Base-by-base conservation (phyloP, 2,797 vertebrate genomes). In the Trematomus bernacchii region DNA sequence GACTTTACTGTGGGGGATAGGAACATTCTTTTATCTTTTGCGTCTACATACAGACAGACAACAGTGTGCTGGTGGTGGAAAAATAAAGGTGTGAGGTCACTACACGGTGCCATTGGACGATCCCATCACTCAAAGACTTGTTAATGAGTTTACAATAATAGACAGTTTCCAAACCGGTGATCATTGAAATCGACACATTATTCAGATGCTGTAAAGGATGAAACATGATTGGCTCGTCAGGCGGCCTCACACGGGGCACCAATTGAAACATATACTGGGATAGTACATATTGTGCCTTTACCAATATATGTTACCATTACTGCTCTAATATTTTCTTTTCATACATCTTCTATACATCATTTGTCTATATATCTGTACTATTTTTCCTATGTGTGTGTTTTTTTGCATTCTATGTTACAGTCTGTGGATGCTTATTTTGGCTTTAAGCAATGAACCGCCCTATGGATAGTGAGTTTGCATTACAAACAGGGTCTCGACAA, bases 341-440 rank as follows among this genome's bases (percentile, higher is more conserved):
- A 69, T 75, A 90, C 75, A 71, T 82, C 60, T 57, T 75, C 79
- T 86, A 27, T 85, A 87, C 80, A 85, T 73, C 62, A 66, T 76
- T 43, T 75, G 53, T 71, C 58, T 79, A 76, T 77, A 74, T 70
- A 66, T 64, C 46, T 50, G 10, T 60, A n/a, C 9, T 80, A 83
- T 74, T 57, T 80, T 66, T 65, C 51, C 54, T 67, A 43, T 69
- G 52, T 75, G 43, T 77, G 19, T 65, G 23, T 62, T 37, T 87
- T 5, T 90, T 83, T 88, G 83, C 84, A 78, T 88, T 92, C 79
- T 80, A 67, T 83, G 52, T 78, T 91, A 73, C 75, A 82, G 88
- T 90, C 83, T 83, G 81, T 86, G 85, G 89, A 88, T 89, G 83
- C 85, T 87, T 83, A 78, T 93, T 93, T 94, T 94, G 93, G 89